Evolutionary conservation across 2,888 invertebrate genomes (phyloP), one percentile per base, ranked within the genome.

Genomic region (Drosophila multiciliata): DNA sequence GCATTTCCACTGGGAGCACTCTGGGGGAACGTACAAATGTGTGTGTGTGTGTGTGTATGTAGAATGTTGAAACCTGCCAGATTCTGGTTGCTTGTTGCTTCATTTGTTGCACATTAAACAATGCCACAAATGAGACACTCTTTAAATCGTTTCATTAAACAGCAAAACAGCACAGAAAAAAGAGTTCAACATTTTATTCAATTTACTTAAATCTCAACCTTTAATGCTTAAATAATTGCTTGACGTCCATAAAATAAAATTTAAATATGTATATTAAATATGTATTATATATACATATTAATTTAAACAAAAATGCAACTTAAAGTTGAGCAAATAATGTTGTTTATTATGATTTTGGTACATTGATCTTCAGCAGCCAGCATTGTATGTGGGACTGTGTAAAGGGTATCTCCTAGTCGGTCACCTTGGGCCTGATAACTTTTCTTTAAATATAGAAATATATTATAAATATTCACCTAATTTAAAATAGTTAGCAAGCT

Each of bases 91-190:
- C 75, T 83, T 86, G 75, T 82, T 87, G 86, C 83, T 85, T 87
- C 83, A 85, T 82, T 87, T 87, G 83, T 80, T 85, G 83, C 85
- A 71, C 73, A 74, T 87, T 87, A 69, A 78, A 77, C 38, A 72
- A 68, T 70, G 68, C 77, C 83, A 55, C 76, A 83, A 86, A 80
- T 77, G 74, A 68, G 58, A 52, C 32, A 15, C 45, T n/a, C 75
- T 71, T 75, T 67, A 79, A 78, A 52, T 45, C n/a, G 20, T 15
- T 38, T 33, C 66, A 32, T 40, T 67, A 20, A 63, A 54, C 32
- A 15, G 32, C 26, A 26, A 17, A 33, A 29, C 2, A 29, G n/a
- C 20, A 23, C 6, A 8, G 4, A 20, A 23, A 32, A 36, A 0
- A 36, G 33, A n/a, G 29, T 20, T 23, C 15, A n/a, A 15, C 29